Evolutionary conservation across 2,888 invertebrate species (phyloP).

Genomic region (Drosophila neonasuta): DNA sequence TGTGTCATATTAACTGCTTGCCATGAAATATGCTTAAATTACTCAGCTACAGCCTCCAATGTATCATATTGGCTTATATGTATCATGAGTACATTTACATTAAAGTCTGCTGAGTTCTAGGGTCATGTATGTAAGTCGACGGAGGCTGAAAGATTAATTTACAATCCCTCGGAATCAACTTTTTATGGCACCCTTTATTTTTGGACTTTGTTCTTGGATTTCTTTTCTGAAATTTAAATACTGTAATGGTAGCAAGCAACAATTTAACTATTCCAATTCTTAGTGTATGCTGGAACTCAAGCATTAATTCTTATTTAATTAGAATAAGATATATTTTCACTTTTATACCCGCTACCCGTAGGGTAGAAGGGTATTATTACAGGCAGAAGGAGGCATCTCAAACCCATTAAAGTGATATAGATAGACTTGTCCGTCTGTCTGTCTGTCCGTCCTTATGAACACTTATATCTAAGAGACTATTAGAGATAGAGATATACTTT

Average conservation of each 20-base stretch:
- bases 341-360: too few species aligned
- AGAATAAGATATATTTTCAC: too few species aligned
- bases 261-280: not conserved
- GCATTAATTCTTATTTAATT: too few species aligned
- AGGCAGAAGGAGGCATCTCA: too few species aligned
- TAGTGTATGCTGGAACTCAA: not conserved
- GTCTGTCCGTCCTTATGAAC: too few species aligned
- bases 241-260: not conserved
- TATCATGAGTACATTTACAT: not conserved
- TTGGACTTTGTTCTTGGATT: not conserved
- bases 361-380: too few species aligned
- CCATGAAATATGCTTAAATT: not conserved
- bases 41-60: not conserved
- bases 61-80: not conserved
- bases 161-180: not conserved
- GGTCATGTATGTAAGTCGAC: not conserved
- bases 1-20: constrained; percentile 13
- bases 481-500: too few species aligned
- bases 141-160: not conserved
- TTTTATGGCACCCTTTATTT: not conserved
- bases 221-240: not conserved
- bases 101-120: not conserved
- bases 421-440: too few species aligned
- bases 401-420: too few species aligned
- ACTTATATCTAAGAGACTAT: too few species aligned